phyloP scores from a whole-genome alignment of 2,888 invertebrate species.

The Gryllus longicercus region DNA sequence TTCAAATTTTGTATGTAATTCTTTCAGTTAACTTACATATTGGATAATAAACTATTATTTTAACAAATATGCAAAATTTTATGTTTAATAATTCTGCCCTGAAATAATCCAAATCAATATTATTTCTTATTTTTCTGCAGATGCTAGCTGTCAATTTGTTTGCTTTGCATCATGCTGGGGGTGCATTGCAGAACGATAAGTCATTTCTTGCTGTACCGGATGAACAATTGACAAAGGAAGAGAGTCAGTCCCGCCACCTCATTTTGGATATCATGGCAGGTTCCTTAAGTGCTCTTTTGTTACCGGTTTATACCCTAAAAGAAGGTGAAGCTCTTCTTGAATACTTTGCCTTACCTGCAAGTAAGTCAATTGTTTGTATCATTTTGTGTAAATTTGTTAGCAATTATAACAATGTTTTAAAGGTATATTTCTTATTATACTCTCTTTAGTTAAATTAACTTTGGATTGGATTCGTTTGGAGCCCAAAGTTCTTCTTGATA shows the following conservation, averaged over 20 bases:
- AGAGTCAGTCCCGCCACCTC: constrained; percentile 57
- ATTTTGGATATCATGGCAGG: constrained; percentile 62
- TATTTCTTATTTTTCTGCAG: constrained; percentile 45
- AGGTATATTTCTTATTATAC: constrained; percentile 4
- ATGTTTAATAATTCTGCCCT: no score
- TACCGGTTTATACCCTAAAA: constrained; percentile 68
- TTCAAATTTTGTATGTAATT: no score
- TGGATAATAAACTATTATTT: no score
- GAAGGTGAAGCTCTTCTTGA: constrained; percentile 57
- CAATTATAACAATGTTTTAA: not conserved
- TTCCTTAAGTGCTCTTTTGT: constrained; percentile 62
- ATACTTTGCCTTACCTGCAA: constrained; percentile 66
- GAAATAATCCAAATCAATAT: no score
- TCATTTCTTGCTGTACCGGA: constrained; percentile 45
- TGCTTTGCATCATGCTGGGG: constrained; percentile 60
- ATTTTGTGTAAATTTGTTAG: not conserved
- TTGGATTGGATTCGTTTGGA: constrained; percentile 66
- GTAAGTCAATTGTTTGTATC: constrained; percentile 47
- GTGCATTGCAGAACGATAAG: constrained; percentile 35
- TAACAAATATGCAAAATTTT: no score
- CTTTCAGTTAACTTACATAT: no score
- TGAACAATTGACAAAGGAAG: constrained; percentile 55
- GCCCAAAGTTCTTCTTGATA: constrained; percentile 52
- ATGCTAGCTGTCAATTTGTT: constrained; percentile 75
- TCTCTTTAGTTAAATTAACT: constrained; percentile 65